phyloP scores from a whole-genome alignment of 1,140 invertebrate genomes.

The Cotesia vestalis region DNA sequence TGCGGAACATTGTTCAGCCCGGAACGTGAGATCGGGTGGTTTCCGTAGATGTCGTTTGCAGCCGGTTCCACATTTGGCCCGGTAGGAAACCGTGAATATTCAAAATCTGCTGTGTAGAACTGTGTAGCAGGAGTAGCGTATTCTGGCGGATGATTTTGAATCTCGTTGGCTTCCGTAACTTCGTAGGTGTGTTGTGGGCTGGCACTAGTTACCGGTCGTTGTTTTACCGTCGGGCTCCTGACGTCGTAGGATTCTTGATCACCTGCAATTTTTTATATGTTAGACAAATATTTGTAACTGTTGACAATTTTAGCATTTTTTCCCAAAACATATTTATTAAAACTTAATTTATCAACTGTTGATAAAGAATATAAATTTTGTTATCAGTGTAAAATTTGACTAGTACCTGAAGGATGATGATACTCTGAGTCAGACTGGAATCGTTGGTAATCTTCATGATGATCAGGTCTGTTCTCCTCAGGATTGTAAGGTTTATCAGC shows the following conservation, averaged over 20 bases:
- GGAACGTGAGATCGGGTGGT: constrained; percentile 43
- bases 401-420: constrained; percentile 42
- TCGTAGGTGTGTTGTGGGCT: constrained; percentile 50
- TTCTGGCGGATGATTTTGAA: constrained; percentile 44
- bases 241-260: too few relatives aligned
- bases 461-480: constrained; percentile 30
- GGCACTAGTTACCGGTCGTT: constrained; percentile 30
- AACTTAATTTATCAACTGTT: too few relatives aligned
- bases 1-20: constrained; percentile 34
- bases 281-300: too few relatives aligned
- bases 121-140: constrained; percentile 46
- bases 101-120: constrained; percentile 47
- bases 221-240: neutral
- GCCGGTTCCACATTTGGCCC: constrained; percentile 48
- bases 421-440: constrained; percentile 37
- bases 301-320: too few relatives aligned
- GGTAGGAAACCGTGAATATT: constrained; percentile 46
- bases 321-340: too few relatives aligned
- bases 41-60: constrained; percentile 49
- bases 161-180: constrained; percentile 53
- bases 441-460: constrained; percentile 37
- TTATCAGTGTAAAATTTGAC: neutral
- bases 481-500: constrained; percentile 51
- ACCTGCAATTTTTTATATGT: too few relatives aligned
- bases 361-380: too few relatives aligned